Evolutionary conservation across 53 echinoderm and acorn worm species (phyloP), one percentile per base, ranked within the genome.

Genomic region (Temnopleurus reevesii): DNA sequence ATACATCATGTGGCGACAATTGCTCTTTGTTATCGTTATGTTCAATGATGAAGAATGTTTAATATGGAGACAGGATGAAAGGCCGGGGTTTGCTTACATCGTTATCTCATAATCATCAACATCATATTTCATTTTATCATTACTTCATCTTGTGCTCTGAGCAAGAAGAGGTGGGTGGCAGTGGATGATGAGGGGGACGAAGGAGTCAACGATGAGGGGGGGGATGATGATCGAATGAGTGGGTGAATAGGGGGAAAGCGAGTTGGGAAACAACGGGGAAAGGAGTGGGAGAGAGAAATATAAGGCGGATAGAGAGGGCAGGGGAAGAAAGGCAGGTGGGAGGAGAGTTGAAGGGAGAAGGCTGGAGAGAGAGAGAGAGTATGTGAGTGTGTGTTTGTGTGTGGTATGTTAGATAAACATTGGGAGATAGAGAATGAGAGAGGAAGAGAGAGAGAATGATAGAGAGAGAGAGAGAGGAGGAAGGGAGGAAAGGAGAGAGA

Each of bases 101-200:
- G 8, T 41, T 71, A 71, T 71, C 71, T 71, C 23, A 38, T 7
- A 38, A 71, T 71, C 38, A 71, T 6, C 9, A 21, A 71, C 71
- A 71, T 71, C 71, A 21, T 41, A 71, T 71, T 71, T 71, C 71
- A 38, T 71, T 8, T 71, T 71, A 71, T 71, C 71, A 43, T 8
- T 8, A 2, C 8, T 41, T 3, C 23, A 71, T 71, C 71, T 71
- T 8, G 41, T 8, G 7, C 2, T 38, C 38, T 71, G 41, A 71
- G 41, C n/a, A 66, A 8, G n/a, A 38, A 80, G 49, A n/a, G n/a
- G n/a, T n/a, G n/a, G n/a, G n/a, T n/a, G n/a, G n/a, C n/a, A n/a
- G n/a, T n/a, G n/a, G n/a, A n/a, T n/a, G n/a, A n/a, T n/a, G n/a
- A n/a, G n/a, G n/a, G n/a, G n/a, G n/a, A n/a, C n/a, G n/a, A n/a